Conservation (phyloP, 2,888 invertebrate species). For the Camptogramma bilineatum region DNA sequence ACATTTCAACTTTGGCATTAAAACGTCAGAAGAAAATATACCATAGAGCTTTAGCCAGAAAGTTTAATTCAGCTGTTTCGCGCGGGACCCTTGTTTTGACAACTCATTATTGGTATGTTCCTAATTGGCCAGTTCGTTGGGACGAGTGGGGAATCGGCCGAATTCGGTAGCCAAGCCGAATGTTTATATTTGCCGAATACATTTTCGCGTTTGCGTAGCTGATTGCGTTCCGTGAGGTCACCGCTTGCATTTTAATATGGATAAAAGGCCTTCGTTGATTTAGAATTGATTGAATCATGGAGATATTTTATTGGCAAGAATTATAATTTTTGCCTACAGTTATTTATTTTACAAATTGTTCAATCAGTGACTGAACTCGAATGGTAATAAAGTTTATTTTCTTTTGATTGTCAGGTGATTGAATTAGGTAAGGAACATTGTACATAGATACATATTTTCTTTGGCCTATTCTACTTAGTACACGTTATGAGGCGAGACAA, state of each 20-base stretch:
- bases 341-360: not conserved
- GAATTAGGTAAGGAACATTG: not conserved
- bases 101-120: slow-evolving; percentile 80
- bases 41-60: slow-evolving; percentile 51
- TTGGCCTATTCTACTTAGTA: too few relatives aligned
- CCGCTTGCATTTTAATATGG: slow-evolving; percentile 59
- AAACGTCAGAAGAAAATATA: slow-evolving; percentile 52
- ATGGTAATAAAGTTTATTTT: not conserved
- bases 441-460: too few relatives aligned
- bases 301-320: not conserved
- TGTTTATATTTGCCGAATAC: slow-evolving; percentile 74
- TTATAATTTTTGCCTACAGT: not conserved
- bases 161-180: slow-evolving; percentile 63
- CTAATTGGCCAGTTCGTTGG: slow-evolving; percentile 72
- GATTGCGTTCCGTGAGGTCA: slow-evolving; percentile 72
- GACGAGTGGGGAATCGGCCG: slow-evolving; percentile 54
- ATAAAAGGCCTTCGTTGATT: not conserved
- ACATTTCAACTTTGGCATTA: slow-evolving; percentile 80
- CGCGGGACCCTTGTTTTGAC: slow-evolving; percentile 77
- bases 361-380: not conserved
- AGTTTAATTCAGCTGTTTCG: slow-evolving; percentile 42
- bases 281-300: not conserved
- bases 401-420: not conserved
- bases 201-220: slow-evolving; percentile 78
- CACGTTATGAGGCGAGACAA: too few relatives aligned